Percentiles rank a stretch among this genome's conserved stretches.
Conservation (phyloP, 92 coral and sea anemone genomes). For the Ricordea florida region DNA sequence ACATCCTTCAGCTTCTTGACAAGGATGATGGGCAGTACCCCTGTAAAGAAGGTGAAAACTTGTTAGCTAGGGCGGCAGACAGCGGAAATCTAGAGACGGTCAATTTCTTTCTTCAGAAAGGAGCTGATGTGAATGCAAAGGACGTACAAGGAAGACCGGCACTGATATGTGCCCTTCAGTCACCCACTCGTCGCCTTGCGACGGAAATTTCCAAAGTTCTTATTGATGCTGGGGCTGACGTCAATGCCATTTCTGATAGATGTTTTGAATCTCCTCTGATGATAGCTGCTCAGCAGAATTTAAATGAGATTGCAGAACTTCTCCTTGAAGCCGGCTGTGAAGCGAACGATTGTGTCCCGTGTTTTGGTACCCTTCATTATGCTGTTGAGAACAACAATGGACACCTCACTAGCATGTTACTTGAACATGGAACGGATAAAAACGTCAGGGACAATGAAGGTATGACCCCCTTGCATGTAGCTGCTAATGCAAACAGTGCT, state of each 20-base stretch:
- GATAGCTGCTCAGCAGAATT: background rate
- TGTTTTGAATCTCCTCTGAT: background rate
- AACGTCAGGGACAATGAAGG: slow-evolving; percentile 6
- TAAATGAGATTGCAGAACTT: background rate
- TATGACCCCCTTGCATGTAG: slow-evolving; percentile 23
- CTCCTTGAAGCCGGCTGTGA: slow-evolving; percentile 11
- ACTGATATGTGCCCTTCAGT: background rate
- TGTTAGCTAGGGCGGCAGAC: background rate
- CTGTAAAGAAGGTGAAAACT: background rate
- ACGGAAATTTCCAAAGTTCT: slow-evolving; percentile 5
- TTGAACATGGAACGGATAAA: background rate
- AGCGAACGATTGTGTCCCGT: background rate
- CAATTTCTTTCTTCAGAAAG: background rate
- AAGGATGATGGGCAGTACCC: background rate
- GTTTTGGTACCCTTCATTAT: background rate
- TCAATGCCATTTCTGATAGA: background rate
- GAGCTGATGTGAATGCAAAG: slow-evolving; percentile 6
- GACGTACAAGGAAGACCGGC: background rate
- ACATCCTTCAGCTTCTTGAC: background rate
- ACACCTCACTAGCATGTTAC: no score
- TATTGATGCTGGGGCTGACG: background rate
- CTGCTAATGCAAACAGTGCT: background rate
- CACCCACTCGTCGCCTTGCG: background rate
- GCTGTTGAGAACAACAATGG: background rate
- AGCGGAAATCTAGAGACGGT: background rate